Percentiles rank a stretch among this genome's conserved stretches.
phyloP scores from a whole-genome alignment of 2,797 vertebrate species.

The Acomys russatus region DNA sequence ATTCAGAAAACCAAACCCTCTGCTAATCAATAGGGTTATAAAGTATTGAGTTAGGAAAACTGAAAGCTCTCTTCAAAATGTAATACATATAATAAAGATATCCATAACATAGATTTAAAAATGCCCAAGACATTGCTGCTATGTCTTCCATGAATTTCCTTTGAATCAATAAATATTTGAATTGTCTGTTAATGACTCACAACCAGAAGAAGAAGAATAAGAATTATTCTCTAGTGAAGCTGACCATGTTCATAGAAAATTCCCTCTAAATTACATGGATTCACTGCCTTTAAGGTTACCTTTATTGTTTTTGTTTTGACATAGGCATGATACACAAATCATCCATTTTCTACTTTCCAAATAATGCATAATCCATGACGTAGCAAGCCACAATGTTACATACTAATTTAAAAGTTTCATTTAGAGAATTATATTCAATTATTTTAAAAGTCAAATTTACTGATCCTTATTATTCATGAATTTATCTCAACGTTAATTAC shows the following conservation, averaged over 20 bases:
- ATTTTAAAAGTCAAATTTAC: constrained; percentile 53
- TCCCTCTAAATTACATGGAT: not conserved
- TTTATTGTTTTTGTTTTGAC: constrained; percentile 47
- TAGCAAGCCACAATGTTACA: not conserved
- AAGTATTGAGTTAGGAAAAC: not conserved
- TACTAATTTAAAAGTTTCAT: constrained; percentile 20
- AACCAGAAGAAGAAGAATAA: not conserved
- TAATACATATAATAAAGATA: not conserved
- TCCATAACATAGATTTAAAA: not conserved
- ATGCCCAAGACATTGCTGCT: not conserved
- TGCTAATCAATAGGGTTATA: not conserved
- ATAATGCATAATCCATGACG: constrained; percentile 12
- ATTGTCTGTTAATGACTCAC: constrained; percentile 48
- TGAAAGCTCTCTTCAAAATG: not conserved
- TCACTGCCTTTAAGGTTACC: not conserved
- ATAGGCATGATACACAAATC: constrained; percentile 25
- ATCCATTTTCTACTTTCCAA: constrained; percentile 21
- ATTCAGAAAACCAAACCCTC: constrained; percentile 29
- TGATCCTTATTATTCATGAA: constrained; percentile 28
- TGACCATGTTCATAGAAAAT: constrained; percentile 39
- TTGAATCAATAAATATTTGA: constrained; percentile 9
- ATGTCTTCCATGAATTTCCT: not conserved
- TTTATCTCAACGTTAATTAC: constrained; percentile 31
- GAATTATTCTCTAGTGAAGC: not conserved
- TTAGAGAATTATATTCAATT: constrained; percentile 30